Evolutionary conservation across 2,797 vertebrate species (phyloP).

Genomic region (Enteromius paludinosus): DNA sequence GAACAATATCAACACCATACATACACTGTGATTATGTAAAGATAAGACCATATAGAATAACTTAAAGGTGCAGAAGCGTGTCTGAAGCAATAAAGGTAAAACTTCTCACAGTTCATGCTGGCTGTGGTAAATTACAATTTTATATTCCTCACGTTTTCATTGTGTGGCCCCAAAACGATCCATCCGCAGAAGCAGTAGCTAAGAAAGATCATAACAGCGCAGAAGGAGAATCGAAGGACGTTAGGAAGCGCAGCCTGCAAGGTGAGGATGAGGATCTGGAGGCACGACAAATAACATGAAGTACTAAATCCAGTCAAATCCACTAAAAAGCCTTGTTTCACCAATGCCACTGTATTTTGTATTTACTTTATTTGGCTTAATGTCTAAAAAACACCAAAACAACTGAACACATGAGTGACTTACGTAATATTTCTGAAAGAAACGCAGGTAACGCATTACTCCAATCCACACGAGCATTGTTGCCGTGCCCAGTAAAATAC

Average conservation of each 20-base stretch:
- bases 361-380: neutral
- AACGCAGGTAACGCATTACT: slow-evolving; percentile 93
- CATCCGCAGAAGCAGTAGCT: slow-evolving; percentile 98
- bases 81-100: neutral
- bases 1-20: neutral
- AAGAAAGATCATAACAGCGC: slow-evolving; percentile 93
- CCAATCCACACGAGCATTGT: slow-evolving; percentile 95
- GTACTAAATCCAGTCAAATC: neutral
- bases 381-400: neutral
- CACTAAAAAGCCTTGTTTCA: neutral
- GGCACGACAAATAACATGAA: neutral
- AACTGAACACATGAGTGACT: slow-evolving; percentile 57
- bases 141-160: slow-evolving; percentile 85
- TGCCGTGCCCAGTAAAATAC: slow-evolving; percentile 91
- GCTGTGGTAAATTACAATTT: neutral
- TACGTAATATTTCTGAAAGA: slow-evolving; percentile 97
- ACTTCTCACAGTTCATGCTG: neutral
- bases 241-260: slow-evolving; percentile 89
- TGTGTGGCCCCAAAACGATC: slow-evolving; percentile 96
- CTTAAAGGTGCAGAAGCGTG: neutral
- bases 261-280: slow-evolving; percentile 91
- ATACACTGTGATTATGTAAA: neutral
- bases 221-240: slow-evolving; percentile 91
- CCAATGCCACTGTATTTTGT: too few species aligned
- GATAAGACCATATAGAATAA: neutral